Base-by-base conservation (phyloP, 1,140 invertebrate species). In the Delia radicum region DNA sequence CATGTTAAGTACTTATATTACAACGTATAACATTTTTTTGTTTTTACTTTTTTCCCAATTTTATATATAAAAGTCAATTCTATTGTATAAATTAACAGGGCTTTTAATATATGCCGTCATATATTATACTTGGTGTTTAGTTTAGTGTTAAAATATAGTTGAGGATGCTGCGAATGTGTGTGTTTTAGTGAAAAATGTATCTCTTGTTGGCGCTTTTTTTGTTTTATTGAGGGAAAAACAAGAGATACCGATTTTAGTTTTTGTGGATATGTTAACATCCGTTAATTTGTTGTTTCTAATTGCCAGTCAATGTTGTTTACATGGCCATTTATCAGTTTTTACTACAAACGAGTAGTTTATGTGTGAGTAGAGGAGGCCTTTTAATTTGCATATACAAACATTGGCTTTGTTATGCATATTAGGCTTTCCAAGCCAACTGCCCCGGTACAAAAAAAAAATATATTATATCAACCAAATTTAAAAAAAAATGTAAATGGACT, bases 201-300 rank as follows among this genome's bases (percentile, higher is more conserved):
- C 12, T 28, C 62, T 26, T n/a, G 27, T 8, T 28, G 26, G 29
- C 18, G 26, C 13, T 7, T 10, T 21, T 69, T 3, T 55, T 24
- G 48, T 21, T 21, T 24, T 55, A 55, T 21, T 55, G 18, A 6
- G 48, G 12, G 15, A 37, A 37, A 1, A 37, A 37, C 3, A 3
- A 37, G 46, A n/a, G n/a, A 48, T 15, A 69, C 18, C 29, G 7
- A 37, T 69, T 33, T 69, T 37, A 18, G 15, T 37, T 69, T 29
- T n/a, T 63, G 24, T 29, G 65, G 15, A 69, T 69, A n/a, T 69
- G 29, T 69, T 69, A 69, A 69, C 65, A 69, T 37, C 29, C 65
- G 65, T 69, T 69, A 69, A 69, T 69, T 69, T 69, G 65, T 69
- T 69, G 65, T 69, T 69, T 69, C 29, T 69, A 69, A 69, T 69